Evolutionary conservation across 2,888 invertebrate genomes (phyloP), one percentile per base, ranked within the genome.

Genomic region (Podotricha telesiphe): DNA sequence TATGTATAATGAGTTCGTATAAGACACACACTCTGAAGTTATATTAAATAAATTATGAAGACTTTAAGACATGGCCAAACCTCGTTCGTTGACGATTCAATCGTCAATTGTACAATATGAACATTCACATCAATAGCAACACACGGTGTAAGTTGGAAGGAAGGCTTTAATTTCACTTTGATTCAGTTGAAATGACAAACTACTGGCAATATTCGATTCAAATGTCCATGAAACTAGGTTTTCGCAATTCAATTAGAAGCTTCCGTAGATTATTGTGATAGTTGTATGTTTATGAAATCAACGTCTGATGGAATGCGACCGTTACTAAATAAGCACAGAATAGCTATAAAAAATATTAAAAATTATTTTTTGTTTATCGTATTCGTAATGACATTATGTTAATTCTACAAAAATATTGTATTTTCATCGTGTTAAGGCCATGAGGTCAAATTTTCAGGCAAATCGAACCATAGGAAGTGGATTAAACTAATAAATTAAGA

Each of bases 221-320:
- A 66, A 51, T 59, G 28, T 66, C 59, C 50, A 42, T 66, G 66
- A 66, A 66, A 66, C 59, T 66, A 66, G 50, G n/a, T 59, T 42
- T 59, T 66, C 19, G n/a, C 22, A 28, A 66, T 59, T 66, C 59
- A 59, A 59, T 59, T 51, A 59, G 42, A 15, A 22, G 59, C 28
- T 17, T 59, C 28, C n/a, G 58, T 0, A n/a, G 19, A 47, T 48
- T 17, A 13, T 58, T 40, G 28, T 48, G 50, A 59, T 42, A 34
- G 50, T 42, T 42, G 42, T 19, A 42, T 45, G 55, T 55, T 45
- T n/a, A 45, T 11, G n/a, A n/a, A 59, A 11, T 15, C 40, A 10
- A 19, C 17, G 8, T 20, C 28, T 17, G 34, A 17, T 10, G 51
- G n/a, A 51, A 28, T 51, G 34, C n/a, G 4, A 20, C 7, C 2